A percentile compares a stretch with the other conserved stretches of the same genome.
These are phyloP conservation scores for Cylloceria caligata DNA, from an alignment of 2,888 invertebrate genomes.

Conservation along the genomic window DNA sequence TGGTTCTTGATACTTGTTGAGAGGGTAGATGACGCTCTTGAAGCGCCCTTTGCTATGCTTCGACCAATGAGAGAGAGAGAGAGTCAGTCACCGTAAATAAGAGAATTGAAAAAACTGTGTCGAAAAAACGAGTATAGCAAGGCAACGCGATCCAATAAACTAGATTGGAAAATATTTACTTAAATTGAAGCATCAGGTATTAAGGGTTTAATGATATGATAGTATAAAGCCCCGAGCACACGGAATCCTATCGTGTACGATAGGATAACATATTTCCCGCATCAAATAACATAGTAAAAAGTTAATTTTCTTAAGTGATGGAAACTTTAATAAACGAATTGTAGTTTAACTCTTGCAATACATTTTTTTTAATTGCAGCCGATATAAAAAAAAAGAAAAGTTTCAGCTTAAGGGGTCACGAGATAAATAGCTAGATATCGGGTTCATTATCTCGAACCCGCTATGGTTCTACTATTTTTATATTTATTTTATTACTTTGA, in stretches of 20 bases:
- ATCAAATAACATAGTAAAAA: neutral
- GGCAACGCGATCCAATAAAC: neutral
- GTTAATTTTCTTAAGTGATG: neutral
- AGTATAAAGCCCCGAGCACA: neutral
- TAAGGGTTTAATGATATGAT: neutral
- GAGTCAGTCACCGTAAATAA: neutral
- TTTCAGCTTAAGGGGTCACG: neutral
- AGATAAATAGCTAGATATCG: too few species aligned
- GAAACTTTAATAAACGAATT: neutral
- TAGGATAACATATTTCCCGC: neutral
- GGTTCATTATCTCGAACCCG: too few species aligned
- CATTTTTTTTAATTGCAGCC: neutral
- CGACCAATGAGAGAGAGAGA: neutral
- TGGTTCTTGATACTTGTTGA: too few species aligned
- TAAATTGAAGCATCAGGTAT: neutral
- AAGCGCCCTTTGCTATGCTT: neutral
- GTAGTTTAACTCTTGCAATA: neutral
- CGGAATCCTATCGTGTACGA: neutral
- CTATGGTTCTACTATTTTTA: constrained; percentile 7
- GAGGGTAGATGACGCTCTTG: neutral
- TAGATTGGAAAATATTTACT: neutral
- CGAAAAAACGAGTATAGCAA: neutral
- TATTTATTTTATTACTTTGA: too few species aligned
- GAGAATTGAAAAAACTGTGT: neutral
- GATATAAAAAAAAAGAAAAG: neutral